A percentile compares a stretch with the other conserved stretches of the same genome.
phyloP scores from a whole-genome alignment of 1,140 invertebrate species.

The Drosophila equinoxialis region DNA sequence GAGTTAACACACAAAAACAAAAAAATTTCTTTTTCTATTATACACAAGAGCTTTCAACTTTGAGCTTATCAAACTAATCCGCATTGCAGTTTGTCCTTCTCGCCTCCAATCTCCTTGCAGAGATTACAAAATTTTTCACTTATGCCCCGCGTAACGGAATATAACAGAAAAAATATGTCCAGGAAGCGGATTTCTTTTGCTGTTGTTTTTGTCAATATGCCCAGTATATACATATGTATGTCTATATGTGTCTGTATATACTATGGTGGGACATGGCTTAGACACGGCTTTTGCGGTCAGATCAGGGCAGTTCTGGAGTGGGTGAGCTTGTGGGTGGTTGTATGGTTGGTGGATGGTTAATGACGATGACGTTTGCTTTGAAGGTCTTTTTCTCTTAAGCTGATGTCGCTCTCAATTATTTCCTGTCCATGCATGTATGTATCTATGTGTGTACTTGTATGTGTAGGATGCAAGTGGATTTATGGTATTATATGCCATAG shows the following conservation, averaged over 20 bases:
- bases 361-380: conserved; percentile 73
- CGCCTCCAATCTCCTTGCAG: conserved; percentile 35
- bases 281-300: conserved; percentile 66
- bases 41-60: background rate
- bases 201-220: conserved; percentile 40
- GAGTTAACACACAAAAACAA: background rate
- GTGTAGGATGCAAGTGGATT: background rate
- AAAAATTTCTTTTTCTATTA: conserved; percentile 1
- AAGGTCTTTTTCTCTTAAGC: conserved; percentile 69
- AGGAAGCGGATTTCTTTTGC: conserved; percentile 45
- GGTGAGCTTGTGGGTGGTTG: background rate
- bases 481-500: conserved; percentile 18
- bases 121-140: conserved; percentile 80
- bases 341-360: conserved; percentile 52
- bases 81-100: conserved; percentile 36
- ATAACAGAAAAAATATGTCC: conserved; percentile 32
- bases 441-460: no score
- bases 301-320: background rate
- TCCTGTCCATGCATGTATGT: conserved; percentile 15
- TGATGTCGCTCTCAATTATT: conserved; percentile 45
- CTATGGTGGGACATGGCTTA: conserved; percentile 49
- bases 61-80: conserved; percentile 66
- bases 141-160: conserved; percentile 36
- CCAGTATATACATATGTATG: conserved; percentile 12
- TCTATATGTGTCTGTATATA: background rate